phyloP scores from a whole-genome alignment of 2,113 vertebrate species.

The Stegostoma tigrinum region DNA sequence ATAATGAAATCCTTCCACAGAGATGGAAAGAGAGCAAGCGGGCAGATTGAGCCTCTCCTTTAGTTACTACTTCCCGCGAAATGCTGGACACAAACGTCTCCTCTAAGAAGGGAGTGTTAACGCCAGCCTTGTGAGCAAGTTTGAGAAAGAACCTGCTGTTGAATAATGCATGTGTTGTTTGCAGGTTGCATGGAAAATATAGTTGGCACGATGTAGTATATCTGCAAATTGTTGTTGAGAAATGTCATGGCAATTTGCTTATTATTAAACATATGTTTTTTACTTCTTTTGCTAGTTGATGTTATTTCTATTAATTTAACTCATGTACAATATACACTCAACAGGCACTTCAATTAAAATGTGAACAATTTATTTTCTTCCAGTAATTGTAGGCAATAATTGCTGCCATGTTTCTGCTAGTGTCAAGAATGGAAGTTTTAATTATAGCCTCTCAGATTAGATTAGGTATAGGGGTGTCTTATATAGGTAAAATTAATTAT shows the following conservation, averaged over 20 bases:
- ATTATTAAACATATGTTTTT: neutral
- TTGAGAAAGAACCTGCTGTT: neutral
- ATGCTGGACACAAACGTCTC: neutral
- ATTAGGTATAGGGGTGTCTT: neutral
- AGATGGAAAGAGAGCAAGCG: neutral
- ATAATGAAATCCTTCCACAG: neutral
- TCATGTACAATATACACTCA: neutral
- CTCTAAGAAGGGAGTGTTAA: neutral
- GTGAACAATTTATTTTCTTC: conserved; percentile 34
- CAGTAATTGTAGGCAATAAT: conserved; percentile 26
- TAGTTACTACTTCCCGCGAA: neutral
- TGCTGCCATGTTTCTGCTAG: neutral
- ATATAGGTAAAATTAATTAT: conserved; percentile 30
- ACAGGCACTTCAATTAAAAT: conserved; percentile 19
- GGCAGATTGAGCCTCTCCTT: neutral
- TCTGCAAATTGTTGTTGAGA: neutral
- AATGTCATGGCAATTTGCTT: neutral
- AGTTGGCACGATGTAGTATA: neutral
- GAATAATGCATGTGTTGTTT: neutral
- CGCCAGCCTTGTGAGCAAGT: neutral
- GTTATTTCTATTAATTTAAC: conserved; percentile 21
- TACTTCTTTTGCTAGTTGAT: neutral
- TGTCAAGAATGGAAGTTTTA: conserved; percentile 22
- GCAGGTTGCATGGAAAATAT: neutral
- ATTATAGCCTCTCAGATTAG: conserved; percentile 31